These are phyloP conservation scores for Corythornis cristatus DNA, from an alignment of 2,113 vertebrate genomes.

Conservation along the genomic window DNA sequence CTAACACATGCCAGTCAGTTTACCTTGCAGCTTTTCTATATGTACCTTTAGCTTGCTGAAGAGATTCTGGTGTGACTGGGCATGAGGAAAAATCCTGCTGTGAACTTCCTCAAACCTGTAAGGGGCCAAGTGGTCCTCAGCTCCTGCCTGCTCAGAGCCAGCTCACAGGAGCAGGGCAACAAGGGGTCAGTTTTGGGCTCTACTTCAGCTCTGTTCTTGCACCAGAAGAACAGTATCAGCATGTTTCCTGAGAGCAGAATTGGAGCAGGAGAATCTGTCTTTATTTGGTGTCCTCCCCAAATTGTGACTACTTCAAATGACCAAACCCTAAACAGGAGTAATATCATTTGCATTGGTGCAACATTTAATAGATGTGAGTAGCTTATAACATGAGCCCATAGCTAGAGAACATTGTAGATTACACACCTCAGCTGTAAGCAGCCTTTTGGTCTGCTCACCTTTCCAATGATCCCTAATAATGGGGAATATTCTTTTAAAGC, in stretches of 20 bases:
- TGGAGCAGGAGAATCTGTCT: neutral
- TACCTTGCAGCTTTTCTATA: neutral
- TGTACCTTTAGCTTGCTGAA: neutral
- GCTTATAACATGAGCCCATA: neutral
- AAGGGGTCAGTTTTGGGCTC: no score
- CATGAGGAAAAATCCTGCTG: neutral
- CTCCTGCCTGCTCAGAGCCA: neutral
- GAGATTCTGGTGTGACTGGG: neutral
- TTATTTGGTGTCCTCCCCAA: neutral
- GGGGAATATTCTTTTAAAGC: neutral
- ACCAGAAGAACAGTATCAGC: neutral
- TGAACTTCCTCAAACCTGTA: neutral
- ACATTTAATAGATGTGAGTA: neutral
- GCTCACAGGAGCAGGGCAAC: neutral
- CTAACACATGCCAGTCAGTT: neutral
- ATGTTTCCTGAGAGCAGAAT: neutral
- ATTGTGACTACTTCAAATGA: neutral
- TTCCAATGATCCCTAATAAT: neutral
- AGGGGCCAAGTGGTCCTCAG: neutral
- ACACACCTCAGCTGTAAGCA: neutral
- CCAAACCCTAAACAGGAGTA: neutral
- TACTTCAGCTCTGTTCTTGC: no score
- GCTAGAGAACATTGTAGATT: neutral
- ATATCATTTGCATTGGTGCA: neutral
- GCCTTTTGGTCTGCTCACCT: neutral